Base-by-base conservation (phyloP, 2,797 vertebrate genomes). In the Cyprinodon diabolis region DNA sequence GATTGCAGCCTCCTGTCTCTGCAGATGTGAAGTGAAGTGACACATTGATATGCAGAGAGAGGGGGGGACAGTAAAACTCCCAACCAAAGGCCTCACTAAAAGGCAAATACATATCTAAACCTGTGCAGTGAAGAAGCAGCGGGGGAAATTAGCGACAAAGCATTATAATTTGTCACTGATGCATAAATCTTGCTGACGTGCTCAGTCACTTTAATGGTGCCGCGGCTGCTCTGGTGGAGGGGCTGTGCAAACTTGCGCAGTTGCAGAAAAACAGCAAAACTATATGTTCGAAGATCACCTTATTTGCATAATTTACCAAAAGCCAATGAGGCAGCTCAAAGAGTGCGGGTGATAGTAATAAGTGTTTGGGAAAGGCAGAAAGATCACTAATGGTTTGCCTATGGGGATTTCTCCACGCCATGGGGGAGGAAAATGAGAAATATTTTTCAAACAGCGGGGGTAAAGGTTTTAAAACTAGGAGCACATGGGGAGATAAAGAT, bases 381-480 rank as follows among this genome's bases (percentile, higher is more conserved):
- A 97, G 96, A 97, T 97, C 97, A 96, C 97, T 98, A 99, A 99
- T 99, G 97, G 97, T 96, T 96, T 96, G 98, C 98, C 98, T 98
- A 98, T 99, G 98, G 98, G 98, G 98, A 98, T 97, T 98, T 98
- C 96, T 96, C 95, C 97, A 97, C 98, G 97, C 98, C 97, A 98
- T 98, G 97, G 98, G 97, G 98, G 97, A 97, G 93, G 97, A 97
- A 99, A 98, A 99, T 99, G 98, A 99, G 98, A 98, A 99, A 98
- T 99, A 99, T 99, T 99, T 99, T 99, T 99, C 98, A 99, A 99
- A 99, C 98, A 99, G 98, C 98, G 96, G 98, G 98, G 98, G 97
- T 97, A 99, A 99, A 99, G 98, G 97, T 98, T 99, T 98, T 98
- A 99, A 98, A 98, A 98, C 96, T 97, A 97, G 97, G 97, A 99